Percentiles rank a stretch among this genome's conserved stretches.
These are phyloP conservation scores for Boloria euphrosyne DNA, from an alignment of 2,888 invertebrate species.

Conservation along the genomic window DNA sequence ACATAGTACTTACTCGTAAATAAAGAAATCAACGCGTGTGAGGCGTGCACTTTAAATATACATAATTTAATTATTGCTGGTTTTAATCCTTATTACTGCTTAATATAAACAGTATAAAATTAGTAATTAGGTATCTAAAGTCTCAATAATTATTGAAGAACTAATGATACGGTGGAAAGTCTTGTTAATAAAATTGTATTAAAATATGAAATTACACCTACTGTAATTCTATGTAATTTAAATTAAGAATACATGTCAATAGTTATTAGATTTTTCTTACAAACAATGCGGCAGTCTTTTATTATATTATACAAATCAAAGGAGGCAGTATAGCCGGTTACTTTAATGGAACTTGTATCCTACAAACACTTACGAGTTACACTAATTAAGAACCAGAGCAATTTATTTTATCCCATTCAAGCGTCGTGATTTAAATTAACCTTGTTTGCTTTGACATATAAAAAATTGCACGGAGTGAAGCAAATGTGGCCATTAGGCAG, in stretches of 20 bases:
- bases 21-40: constrained; percentile 8
- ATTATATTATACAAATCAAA: too few relatives aligned
- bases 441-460: constrained; percentile 10
- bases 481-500: not conserved
- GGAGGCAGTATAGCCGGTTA: not conserved
- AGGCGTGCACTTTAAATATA: not conserved
- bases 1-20: too few relatives aligned
- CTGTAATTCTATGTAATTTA: constrained; percentile 1
- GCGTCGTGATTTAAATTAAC: constrained; percentile 3
- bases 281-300: not conserved
- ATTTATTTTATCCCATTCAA: constrained; percentile 8
- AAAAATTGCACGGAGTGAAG: constrained; percentile 3
- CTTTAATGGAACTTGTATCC: not conserved
- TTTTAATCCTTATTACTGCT: too few relatives aligned
- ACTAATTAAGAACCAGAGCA: constrained; percentile 16
- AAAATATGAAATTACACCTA: not conserved
- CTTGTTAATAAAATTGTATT: too few relatives aligned
- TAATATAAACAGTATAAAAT: too few relatives aligned
- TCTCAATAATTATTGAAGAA: too few relatives aligned
- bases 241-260: not conserved
- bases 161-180: too few relatives aligned
- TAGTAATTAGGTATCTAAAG: too few relatives aligned
- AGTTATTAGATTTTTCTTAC: not conserved
- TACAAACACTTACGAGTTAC: not conserved
- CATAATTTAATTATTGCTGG: too few relatives aligned